These are phyloP conservation scores for Spea multiplicata DNA, from an alignment of 2,113 vertebrate genomes.

Conservation along the genomic window DNA sequence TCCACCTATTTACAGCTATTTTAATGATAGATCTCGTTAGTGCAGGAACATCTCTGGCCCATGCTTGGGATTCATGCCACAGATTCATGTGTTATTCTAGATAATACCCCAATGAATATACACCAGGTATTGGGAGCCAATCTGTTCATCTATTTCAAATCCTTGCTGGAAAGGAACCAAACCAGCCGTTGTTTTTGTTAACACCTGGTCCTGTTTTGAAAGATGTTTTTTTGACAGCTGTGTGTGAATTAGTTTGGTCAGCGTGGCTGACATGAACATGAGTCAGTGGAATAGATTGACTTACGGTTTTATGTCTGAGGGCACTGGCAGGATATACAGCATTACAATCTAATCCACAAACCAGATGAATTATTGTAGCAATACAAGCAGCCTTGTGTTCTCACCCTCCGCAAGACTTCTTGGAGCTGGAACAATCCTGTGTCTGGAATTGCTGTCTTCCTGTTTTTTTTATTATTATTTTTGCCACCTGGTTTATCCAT, in stretches of 20 bases:
- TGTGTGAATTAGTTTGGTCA: background rate
- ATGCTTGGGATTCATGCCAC: too few relatives aligned
- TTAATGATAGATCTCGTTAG: too few relatives aligned
- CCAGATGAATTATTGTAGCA: background rate
- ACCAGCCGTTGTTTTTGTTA: background rate
- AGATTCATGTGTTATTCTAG: too few relatives aligned
- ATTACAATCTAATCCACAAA: background rate
- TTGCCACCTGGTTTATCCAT: too few relatives aligned
- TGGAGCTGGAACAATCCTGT: background rate
- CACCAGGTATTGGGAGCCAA: background rate
- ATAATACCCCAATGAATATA: too few relatives aligned
- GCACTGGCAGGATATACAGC: background rate
- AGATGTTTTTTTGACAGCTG: background rate
- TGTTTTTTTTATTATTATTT: background rate
- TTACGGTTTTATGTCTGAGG: background rate
- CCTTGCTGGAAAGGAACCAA: background rate
- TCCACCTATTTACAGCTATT: too few relatives aligned
- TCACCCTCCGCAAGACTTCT: background rate
- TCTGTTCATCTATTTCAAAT: background rate
- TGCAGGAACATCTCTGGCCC: too few relatives aligned
- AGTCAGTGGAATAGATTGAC: background rate
- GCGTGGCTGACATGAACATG: background rate
- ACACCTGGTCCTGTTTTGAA: slow-evolving; percentile 1
- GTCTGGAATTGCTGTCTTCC: slow-evolving; percentile 2
- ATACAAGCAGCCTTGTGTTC: background rate